phyloP scores from a whole-genome alignment of 2,888 invertebrate genomes.

The Rotaria sp. region DNA sequence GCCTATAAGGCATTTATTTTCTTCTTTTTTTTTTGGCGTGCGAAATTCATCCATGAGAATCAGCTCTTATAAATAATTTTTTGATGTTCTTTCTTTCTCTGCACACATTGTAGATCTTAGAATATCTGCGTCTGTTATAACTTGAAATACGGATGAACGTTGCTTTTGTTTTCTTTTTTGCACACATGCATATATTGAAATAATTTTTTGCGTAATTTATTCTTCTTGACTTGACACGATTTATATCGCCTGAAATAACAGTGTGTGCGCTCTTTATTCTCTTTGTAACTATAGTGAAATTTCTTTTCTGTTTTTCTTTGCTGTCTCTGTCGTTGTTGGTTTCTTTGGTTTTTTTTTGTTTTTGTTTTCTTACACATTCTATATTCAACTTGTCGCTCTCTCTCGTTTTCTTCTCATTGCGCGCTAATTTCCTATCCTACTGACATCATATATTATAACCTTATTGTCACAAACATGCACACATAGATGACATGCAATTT shows the following conservation, averaged over 20 bases:
- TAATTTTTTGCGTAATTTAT: constrained; percentile 19
- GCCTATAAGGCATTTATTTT: constrained; percentile 23
- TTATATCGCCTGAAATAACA: constrained; percentile 19
- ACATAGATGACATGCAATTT: background rate
- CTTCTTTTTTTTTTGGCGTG: background rate
- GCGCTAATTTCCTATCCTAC: background rate
- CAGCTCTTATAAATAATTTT: background rate
- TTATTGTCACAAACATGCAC: background rate
- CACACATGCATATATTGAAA: constrained; percentile 9
- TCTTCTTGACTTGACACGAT: constrained; percentile 18
- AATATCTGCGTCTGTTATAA: background rate
- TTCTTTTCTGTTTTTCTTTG: background rate
- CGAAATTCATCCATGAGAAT: constrained; percentile 6
- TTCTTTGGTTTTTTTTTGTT: background rate
- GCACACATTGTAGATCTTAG: background rate
- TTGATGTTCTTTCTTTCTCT: background rate
- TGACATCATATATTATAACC: background rate
- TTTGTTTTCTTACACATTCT: background rate
- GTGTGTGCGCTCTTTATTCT: constrained; percentile 7
- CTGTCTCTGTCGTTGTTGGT: background rate
- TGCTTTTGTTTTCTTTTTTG: background rate
- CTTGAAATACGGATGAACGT: background rate
- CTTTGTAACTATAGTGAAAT: constrained; percentile 9
- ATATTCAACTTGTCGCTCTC: background rate
- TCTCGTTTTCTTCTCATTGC: background rate